Evolutionary conservation across 2,113 vertebrate species (phyloP).

Genomic region (Macrotis lagotis): DNA sequence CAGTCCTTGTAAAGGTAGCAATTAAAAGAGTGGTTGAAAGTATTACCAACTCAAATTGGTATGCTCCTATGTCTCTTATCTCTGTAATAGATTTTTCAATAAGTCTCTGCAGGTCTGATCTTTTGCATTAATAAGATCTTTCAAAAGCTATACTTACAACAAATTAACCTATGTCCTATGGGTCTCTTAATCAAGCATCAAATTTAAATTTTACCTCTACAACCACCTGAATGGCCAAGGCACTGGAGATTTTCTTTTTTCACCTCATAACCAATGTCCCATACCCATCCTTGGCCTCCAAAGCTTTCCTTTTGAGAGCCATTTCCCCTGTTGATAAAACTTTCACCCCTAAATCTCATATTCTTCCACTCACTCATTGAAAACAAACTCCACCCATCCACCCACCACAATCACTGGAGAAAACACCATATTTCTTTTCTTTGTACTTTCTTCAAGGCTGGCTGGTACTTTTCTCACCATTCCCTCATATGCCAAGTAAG

Average conservation of each 20-base stretch:
- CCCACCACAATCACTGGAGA: neutral
- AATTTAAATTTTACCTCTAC: neutral
- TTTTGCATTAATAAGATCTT: neutral
- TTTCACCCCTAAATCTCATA: neutral
- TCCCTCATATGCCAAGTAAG: neutral
- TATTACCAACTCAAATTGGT: neutral
- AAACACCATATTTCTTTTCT: neutral
- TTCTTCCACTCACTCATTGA: neutral
- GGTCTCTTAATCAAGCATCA: neutral
- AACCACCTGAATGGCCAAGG: neutral
- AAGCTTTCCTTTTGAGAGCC: neutral
- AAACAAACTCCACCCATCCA: neutral
- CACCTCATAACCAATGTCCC: neutral
- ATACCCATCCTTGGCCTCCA: neutral
- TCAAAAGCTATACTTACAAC: neutral
- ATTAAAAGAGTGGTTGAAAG: neutral
- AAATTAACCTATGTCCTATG: neutral
- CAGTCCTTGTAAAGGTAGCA: neutral
- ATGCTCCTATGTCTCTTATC: neutral
- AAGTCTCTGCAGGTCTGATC: neutral
- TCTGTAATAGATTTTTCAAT: neutral
- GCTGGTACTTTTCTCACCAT: neutral
- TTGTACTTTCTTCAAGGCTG: neutral
- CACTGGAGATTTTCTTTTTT: neutral
- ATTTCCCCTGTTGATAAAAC: neutral